Conservation (phyloP, 2,888 invertebrate genomes). For the Schizaphis graminum region DNA sequence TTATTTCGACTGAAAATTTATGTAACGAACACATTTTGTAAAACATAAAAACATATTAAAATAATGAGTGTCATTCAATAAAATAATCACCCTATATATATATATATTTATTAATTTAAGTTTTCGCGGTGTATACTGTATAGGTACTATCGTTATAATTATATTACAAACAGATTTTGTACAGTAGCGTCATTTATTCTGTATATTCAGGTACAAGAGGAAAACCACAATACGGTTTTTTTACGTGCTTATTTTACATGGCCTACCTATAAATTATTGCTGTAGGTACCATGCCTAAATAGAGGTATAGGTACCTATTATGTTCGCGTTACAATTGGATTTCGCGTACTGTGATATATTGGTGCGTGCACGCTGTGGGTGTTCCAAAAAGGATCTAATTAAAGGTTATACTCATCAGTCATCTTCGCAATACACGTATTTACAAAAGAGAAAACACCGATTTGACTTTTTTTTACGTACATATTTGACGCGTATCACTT, state of each 20-base stretch:
- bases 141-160: neutral
- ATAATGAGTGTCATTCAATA: too few relatives aligned
- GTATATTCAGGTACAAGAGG: neutral
- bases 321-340: neutral
- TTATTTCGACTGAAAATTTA: too few relatives aligned
- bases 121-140: neutral
- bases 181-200: neutral
- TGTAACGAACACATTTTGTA: too few relatives aligned
- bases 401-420: neutral
- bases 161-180: neutral
- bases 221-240: neutral
- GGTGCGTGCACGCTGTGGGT: neutral
- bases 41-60: too few relatives aligned
- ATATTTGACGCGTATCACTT: neutral
- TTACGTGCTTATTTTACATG: neutral
- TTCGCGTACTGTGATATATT: neutral
- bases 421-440: neutral
- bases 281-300: neutral
- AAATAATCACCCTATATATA: neutral
- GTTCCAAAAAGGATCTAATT: neutral
- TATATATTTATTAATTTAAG: neutral
- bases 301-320: neutral
- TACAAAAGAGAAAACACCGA: neutral
- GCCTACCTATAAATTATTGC: neutral
- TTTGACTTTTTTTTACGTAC: neutral